A percentile compares a stretch with the other conserved stretches of the same genome.
phyloP scores from a whole-genome alignment of 2,888 invertebrate species.

The Eudemis profundana region DNA sequence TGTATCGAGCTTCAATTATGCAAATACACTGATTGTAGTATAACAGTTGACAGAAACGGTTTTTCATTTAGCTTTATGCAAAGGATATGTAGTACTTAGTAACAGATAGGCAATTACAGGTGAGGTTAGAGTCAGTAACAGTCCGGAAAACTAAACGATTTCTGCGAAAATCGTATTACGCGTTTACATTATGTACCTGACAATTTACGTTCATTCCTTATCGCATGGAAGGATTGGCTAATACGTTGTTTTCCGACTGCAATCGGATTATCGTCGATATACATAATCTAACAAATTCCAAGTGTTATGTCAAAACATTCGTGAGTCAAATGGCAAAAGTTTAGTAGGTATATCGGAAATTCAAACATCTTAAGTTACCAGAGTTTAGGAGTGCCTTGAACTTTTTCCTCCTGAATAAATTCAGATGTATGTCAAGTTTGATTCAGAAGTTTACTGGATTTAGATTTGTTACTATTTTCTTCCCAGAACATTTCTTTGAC shows the following conservation, averaged over 20 bases:
- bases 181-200: constrained; percentile 2
- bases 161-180: neutral
- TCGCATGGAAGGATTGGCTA: neutral
- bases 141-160: neutral
- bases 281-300: constrained; percentile 17
- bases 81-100: too few relatives aligned
- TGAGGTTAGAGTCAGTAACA: neutral
- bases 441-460: constrained; percentile 4
- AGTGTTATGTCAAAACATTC: constrained; percentile 37
- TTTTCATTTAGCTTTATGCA: too few relatives aligned
- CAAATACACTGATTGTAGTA: too few relatives aligned
- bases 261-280: constrained; percentile 19
- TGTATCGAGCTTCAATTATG: too few relatives aligned
- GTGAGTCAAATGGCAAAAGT: constrained; percentile 16
- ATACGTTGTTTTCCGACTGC: neutral
- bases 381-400: constrained; percentile 21
- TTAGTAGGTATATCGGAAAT: constrained; percentile 25
- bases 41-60: too few relatives aligned
- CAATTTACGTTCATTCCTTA: neutral
- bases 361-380: constrained; percentile 30
- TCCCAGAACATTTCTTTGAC: neutral
- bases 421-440: neutral
- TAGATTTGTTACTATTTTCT: constrained; percentile 12
- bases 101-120: neutral
- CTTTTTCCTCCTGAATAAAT: constrained; percentile 27